phyloP scores from a whole-genome alignment of 2,888 invertebrate species.

The Cacoxenus indagator region DNA sequence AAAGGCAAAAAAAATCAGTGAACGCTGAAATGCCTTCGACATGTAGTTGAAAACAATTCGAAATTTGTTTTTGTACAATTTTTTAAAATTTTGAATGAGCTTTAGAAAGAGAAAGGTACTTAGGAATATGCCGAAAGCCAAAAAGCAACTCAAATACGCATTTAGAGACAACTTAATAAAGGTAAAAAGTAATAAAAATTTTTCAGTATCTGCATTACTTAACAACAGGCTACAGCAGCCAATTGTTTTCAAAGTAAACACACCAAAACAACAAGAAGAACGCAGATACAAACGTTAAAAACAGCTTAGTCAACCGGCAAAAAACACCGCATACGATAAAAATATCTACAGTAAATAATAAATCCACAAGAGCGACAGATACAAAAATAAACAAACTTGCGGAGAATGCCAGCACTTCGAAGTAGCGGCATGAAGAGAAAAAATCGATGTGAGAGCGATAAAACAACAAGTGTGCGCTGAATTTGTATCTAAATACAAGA shows the following conservation, averaged over 20 bases:
- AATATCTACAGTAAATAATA: slow-evolving; percentile 29
- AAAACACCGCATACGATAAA: slow-evolving; percentile 33
- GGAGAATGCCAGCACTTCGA: not conserved
- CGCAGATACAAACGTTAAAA: slow-evolving; percentile 26
- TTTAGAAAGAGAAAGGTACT: too few species aligned
- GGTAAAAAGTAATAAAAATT: not conserved
- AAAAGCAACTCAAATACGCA: not conserved
- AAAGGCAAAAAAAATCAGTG: too few species aligned
- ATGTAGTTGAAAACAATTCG: too few species aligned
- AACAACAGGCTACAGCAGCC: slow-evolving; percentile 6
- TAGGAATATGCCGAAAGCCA: too few species aligned
- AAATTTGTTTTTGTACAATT: not conserved
- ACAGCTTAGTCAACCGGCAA: slow-evolving; percentile 39
- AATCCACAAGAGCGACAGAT: slow-evolving; percentile 33
- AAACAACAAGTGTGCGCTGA: slow-evolving; percentile 4
- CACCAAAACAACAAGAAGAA: slow-evolving; percentile 29
- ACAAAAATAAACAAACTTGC: slow-evolving; percentile 22
- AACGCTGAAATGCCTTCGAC: too few species aligned
- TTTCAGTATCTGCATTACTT: not conserved
- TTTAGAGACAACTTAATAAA: not conserved
- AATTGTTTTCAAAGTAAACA: slow-evolving; percentile 13
- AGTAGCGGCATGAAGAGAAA: not conserved
- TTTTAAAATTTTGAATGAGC: too few species aligned
- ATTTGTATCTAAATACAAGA: not conserved
- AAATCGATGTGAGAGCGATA: not conserved